Percentiles rank a stretch among this genome's conserved stretches.
Conservation (phyloP, 2,113 vertebrate genomes). For the Trichomycterus rosablanca region DNA sequence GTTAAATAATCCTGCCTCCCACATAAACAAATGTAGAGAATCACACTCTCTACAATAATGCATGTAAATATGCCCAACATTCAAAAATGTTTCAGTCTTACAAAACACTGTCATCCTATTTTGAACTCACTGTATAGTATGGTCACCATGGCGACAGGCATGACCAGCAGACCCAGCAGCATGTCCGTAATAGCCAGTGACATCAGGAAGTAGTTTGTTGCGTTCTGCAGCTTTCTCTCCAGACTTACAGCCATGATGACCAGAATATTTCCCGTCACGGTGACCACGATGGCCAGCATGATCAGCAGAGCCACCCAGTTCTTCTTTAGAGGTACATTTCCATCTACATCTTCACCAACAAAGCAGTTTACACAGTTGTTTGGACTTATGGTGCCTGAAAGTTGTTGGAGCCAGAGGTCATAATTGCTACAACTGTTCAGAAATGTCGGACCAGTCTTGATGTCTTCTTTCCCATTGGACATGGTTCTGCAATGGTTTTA, state of each 20-base stretch:
- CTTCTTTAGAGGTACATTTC: too few relatives aligned
- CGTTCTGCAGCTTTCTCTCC: constrained; percentile 85
- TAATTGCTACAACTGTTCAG: not conserved
- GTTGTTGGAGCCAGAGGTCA: constrained; percentile 8
- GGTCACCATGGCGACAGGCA: constrained; percentile 82
- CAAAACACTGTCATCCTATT: not conserved
- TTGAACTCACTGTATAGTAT: constrained; percentile 72
- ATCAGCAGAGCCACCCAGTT: constrained; percentile 81
- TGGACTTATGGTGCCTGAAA: constrained; percentile 14
- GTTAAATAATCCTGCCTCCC: not conserved
- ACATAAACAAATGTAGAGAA: too few relatives aligned
- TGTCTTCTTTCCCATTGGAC: not conserved
- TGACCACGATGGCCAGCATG: constrained; percentile 73
- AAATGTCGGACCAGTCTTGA: not conserved
- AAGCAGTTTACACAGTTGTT: constrained; percentile 34
- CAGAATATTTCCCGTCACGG: constrained; percentile 82
- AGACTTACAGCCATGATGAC: constrained; percentile 86
- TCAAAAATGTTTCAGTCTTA: not conserved
- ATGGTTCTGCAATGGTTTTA: not conserved
- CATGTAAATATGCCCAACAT: not conserved
- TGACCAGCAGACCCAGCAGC: constrained; percentile 83
- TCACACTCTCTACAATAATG: not conserved
- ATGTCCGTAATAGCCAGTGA: constrained; percentile 85
- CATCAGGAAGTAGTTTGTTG: constrained; percentile 87
- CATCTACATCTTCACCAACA: not conserved